phyloP scores from a whole-genome alignment of 2,113 vertebrate genomes.

The Hypocryptadius cinnamomeus region DNA sequence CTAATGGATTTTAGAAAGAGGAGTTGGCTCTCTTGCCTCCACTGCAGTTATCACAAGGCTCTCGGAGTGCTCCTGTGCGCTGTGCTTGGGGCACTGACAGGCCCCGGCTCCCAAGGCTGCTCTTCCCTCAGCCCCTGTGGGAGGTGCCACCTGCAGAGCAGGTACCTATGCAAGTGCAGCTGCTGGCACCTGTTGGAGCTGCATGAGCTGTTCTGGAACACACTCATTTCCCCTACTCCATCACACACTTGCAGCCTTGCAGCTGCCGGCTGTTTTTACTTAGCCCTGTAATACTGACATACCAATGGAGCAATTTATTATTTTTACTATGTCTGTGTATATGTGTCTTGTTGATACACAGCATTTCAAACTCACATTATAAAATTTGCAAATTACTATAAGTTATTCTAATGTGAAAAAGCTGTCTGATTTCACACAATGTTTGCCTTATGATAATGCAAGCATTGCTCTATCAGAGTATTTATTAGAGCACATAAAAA shows the following conservation, averaged over 20 bases:
- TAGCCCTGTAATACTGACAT: neutral
- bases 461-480: conserved; percentile 21
- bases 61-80: neutral
- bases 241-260: neutral
- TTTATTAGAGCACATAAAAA: conserved; percentile 35
- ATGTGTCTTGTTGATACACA: conserved; percentile 37
- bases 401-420: conserved; percentile 34
- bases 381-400: conserved; percentile 8
- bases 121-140: neutral
- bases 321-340: neutral
- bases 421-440: conserved; percentile 42
- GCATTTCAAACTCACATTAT: conserved; percentile 57
- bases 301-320: neutral
- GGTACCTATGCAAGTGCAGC: neutral
- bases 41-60: neutral
- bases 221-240: neutral
- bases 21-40: neutral
- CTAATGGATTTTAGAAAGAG: neutral
- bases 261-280: neutral
- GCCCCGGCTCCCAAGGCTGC: neutral
- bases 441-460: conserved; percentile 25
- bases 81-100: neutral
- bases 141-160: neutral
- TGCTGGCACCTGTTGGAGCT: neutral
- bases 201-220: neutral